These are phyloP conservation scores for Elephas maximus DNA, from an alignment of 2,113 vertebrate species.

Conservation along the genomic window DNA sequence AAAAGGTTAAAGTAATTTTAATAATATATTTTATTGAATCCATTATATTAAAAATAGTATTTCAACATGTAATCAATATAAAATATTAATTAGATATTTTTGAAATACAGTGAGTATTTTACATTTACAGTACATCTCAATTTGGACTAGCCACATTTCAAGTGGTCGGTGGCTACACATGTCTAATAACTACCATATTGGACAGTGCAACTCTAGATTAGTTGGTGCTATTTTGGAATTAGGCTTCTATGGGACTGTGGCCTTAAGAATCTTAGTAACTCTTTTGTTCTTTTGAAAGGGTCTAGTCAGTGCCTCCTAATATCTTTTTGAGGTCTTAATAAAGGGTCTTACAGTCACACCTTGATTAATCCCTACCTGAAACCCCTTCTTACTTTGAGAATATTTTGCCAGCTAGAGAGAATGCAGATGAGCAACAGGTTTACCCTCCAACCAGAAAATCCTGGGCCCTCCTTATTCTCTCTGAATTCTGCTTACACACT, in stretches of 20 bases:
- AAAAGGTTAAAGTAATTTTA: slow-evolving; percentile 1
- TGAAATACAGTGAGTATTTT: neutral
- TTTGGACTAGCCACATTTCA: neutral
- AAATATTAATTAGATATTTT: neutral
- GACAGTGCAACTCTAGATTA: neutral
- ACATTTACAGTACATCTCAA: neutral
- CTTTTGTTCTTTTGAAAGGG: neutral
- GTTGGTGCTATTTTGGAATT: neutral
- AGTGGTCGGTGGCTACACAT: neutral
- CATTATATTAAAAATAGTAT: slow-evolving; percentile 2
- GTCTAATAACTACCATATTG: neutral
- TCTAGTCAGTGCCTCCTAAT: neutral
- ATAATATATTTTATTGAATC: slow-evolving; percentile 47
- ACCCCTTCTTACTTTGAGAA: slow-evolving; percentile 5
- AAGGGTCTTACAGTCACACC: neutral
- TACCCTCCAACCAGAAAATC: neutral
- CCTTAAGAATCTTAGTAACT: slow-evolving; percentile 5
- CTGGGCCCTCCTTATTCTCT: neutral
- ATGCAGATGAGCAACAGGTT: neutral
- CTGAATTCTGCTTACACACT: neutral
- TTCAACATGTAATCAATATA: neutral
- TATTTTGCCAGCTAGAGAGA: neutral
- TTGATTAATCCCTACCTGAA: neutral
- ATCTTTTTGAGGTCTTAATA: neutral
- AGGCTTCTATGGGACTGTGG: neutral